Evolutionary conservation across 2,888 invertebrate species (phyloP).

Genomic region (Cheilosia variabilis): DNA sequence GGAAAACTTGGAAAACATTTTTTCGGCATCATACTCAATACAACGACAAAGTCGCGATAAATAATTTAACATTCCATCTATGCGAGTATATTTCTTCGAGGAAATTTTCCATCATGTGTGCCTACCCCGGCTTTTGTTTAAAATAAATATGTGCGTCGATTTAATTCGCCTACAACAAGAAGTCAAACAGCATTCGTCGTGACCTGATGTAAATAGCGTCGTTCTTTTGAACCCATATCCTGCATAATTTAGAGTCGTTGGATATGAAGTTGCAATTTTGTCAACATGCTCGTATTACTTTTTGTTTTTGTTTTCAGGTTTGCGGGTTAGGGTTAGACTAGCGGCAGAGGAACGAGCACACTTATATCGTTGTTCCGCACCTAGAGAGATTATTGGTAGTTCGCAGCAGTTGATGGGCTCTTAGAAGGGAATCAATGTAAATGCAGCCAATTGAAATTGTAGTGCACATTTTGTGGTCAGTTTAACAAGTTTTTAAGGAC

Average conservation of each 20-base stretch:
- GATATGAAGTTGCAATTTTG: conserved; percentile 15
- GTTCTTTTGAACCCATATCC: no score
- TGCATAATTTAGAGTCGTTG: conserved; percentile 10
- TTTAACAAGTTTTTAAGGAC: not conserved
- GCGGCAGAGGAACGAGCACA: no score
- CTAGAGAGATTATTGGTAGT: not conserved
- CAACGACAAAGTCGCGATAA: no score
- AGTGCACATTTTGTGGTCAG: not conserved
- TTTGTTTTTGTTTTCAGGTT: not conserved
- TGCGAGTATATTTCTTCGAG: not conserved
- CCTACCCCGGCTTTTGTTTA: not conserved
- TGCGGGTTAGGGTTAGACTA: not conserved
- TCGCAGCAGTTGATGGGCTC: not conserved
- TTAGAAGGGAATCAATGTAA: not conserved
- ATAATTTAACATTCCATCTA: not conserved
- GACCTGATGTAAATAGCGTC: conserved; percentile 16
- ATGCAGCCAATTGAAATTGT: not conserved
- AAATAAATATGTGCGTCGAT: not conserved
- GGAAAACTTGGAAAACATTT: no score
- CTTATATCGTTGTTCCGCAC: not conserved
- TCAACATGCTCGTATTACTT: conserved; percentile 4
- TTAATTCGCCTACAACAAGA: conserved; percentile 12
- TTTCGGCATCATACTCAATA: no score
- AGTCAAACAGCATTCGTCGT: conserved; percentile 21
- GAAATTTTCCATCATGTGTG: not conserved